A percentile compares a stretch with the other conserved stretches of the same genome.
These are phyloP conservation scores for Agapetus fuscipes DNA, from an alignment of 2,888 invertebrate species.

Conservation along the genomic window DNA sequence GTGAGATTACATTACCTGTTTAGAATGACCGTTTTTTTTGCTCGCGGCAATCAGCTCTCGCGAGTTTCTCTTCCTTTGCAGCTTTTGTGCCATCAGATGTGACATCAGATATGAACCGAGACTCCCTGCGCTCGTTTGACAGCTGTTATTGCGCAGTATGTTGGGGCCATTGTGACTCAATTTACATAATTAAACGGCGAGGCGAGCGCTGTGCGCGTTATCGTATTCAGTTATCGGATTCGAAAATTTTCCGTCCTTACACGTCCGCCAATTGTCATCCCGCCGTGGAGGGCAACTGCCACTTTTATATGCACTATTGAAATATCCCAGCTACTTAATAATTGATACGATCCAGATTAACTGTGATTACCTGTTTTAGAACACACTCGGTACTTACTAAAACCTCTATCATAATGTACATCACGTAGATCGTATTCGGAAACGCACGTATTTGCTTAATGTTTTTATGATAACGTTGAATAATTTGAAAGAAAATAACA, in stretches of 20 bases:
- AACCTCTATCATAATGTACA: too few species aligned
- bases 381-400: too few species aligned
- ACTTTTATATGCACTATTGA: slow-evolving; percentile 3
- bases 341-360: not conserved
- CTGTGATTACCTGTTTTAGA: too few species aligned
- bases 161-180: slow-evolving; percentile 29
- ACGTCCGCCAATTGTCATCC: slow-evolving; percentile 6
- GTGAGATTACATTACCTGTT: slow-evolving; percentile 15
- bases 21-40: slow-evolving; percentile 11
- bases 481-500: too few species aligned
- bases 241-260: slow-evolving; percentile 11
- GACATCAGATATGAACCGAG: too few species aligned
- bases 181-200: slow-evolving; percentile 51
- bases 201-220: slow-evolving; percentile 29
- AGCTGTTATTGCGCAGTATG: slow-evolving; percentile 17
- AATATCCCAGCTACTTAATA: not conserved
- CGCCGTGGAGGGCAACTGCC: not conserved
- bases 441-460: too few species aligned
- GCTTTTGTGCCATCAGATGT: too few species aligned
- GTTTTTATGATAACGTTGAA: too few species aligned
- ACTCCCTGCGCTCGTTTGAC: too few species aligned
- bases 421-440: too few species aligned
- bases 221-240: slow-evolving; percentile 15
- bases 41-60: too few species aligned
- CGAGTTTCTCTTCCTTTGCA: not conserved